A percentile compares a stretch with the other conserved stretches of the same genome.
These are phyloP conservation scores for Poeciliopsis gracilis DNA, from an alignment of 2,797 vertebrate genomes.

Conservation along the genomic window DNA sequence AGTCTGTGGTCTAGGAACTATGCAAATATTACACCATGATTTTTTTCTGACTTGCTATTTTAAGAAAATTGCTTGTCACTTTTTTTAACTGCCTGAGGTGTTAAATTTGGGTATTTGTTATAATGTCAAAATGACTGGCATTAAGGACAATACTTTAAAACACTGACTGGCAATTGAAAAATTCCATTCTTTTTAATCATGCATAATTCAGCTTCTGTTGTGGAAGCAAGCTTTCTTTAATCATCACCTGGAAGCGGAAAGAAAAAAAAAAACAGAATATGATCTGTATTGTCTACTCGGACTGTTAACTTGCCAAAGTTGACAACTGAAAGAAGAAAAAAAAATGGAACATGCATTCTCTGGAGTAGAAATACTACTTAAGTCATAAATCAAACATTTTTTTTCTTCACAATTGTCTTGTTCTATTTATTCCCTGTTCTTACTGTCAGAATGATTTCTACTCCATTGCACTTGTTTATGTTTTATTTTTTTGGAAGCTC, in stretches of 20 bases:
- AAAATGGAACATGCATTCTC: constrained; percentile 60
- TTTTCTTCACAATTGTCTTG: constrained; percentile 53
- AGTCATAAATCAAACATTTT: constrained; percentile 50
- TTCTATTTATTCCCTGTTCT: constrained; percentile 31
- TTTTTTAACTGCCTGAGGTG: constrained; percentile 25
- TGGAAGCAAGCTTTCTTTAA: constrained; percentile 55
- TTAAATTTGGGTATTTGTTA: constrained; percentile 62
- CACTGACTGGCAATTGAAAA: constrained; percentile 63
- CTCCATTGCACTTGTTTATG: neutral
- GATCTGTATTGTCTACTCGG: constrained; percentile 66
- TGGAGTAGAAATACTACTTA: constrained; percentile 69
- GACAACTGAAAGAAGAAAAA: constrained; percentile 69
- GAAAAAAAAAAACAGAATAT: constrained; percentile 51
- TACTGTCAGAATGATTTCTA: constrained; percentile 30
- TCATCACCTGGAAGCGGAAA: constrained; percentile 76
- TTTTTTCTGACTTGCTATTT: constrained; percentile 28
- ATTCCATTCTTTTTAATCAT: constrained; percentile 68
- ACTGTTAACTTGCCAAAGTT: constrained; percentile 77
- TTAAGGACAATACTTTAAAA: constrained; percentile 61
- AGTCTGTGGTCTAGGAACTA: constrained; percentile 13
- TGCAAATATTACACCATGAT: neutral
- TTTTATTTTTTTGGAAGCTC: neutral
- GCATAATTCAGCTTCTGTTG: constrained; percentile 64
- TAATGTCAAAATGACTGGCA: constrained; percentile 65
- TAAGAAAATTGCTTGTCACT: constrained; percentile 44